phyloP scores from a whole-genome alignment of 1,140 invertebrate genomes.

The Penaeus indicus region DNA sequence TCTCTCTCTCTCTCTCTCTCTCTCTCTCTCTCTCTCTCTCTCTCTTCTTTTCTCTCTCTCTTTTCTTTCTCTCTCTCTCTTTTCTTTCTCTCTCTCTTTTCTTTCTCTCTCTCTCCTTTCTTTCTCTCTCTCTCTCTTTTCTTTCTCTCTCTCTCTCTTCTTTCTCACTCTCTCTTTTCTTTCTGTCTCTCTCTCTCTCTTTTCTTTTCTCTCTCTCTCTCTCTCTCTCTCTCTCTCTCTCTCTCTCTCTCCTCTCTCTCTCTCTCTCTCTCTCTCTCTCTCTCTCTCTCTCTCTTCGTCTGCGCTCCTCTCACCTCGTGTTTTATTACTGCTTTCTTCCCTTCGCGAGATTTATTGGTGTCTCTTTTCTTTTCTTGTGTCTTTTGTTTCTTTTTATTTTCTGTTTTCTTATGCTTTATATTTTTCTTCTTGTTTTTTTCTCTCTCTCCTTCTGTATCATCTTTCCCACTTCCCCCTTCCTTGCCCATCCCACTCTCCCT shows the following conservation, averaged over 20 bases:
- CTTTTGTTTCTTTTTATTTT: no score
- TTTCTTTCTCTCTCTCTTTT: background rate
- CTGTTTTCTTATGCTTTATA: no score
- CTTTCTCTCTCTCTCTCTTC: background rate
- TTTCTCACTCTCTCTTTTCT: background rate
- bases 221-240: background rate
- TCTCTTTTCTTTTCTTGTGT: no score
- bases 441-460: no score
- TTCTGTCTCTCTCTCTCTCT: background rate
- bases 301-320: background rate
- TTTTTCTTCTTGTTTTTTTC: no score
- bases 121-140: background rate
- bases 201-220: background rate
- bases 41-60: no score
- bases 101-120: background rate
- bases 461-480: no score
- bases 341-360: no score
- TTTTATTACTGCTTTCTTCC: background rate
- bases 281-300: slow-evolving; percentile 1
- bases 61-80: no score
- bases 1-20: no score
- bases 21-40: no score
- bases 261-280: background rate
- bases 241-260: background rate
- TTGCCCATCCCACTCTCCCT: no score